A percentile compares a stretch with the other conserved stretches of the same genome.
Evolutionary conservation across 30 jellyfish, hydroid and myxozoan species (phyloP).

Genomic region (Aurelia coerulea): DNA sequence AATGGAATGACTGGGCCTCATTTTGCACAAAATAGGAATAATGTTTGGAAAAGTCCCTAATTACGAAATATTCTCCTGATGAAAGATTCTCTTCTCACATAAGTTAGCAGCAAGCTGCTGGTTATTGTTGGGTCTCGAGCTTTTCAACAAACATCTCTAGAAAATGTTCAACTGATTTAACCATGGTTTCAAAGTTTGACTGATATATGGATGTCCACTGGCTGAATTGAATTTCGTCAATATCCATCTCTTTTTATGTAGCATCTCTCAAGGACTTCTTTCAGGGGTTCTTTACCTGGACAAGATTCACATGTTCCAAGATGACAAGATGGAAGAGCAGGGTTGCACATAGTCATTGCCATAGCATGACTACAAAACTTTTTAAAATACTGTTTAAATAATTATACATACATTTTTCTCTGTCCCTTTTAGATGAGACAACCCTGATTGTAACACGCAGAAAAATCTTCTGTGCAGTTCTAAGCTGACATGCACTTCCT

Average conservation of each 20-base stretch:
- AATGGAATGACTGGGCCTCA: slow-evolving; percentile 38
- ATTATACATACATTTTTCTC: no score
- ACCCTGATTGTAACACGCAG: no score
- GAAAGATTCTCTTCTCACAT: not conserved
- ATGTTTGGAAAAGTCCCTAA: slow-evolving; percentile 59
- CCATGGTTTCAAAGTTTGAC: slow-evolving; percentile 38
- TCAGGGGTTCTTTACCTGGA: slow-evolving; percentile 13
- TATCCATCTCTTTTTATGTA: not conserved
- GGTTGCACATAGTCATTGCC: slow-evolving; percentile 50
- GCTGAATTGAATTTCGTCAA: slow-evolving; percentile 18
- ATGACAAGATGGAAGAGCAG: slow-evolving; percentile 24
- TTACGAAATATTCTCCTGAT: slow-evolving; percentile 17
- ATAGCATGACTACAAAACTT: slow-evolving; percentile 20
- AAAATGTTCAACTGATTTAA: not conserved
- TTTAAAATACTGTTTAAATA: no score
- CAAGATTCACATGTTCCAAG: slow-evolving; percentile 16
- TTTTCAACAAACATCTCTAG: not conserved
- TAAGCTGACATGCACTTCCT: no score
- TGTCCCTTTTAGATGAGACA: no score
- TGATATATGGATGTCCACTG: slow-evolving; percentile 51
- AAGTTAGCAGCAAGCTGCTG: slow-evolving; percentile 11
- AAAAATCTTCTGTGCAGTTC: no score
- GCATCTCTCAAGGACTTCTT: slow-evolving; percentile 13
- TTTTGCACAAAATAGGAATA: slow-evolving; percentile 42
- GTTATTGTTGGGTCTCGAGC: slow-evolving; percentile 3